Conservation (phyloP, 53 echinoderm and acorn worm species). For the Apostichopus leukothele region DNA sequence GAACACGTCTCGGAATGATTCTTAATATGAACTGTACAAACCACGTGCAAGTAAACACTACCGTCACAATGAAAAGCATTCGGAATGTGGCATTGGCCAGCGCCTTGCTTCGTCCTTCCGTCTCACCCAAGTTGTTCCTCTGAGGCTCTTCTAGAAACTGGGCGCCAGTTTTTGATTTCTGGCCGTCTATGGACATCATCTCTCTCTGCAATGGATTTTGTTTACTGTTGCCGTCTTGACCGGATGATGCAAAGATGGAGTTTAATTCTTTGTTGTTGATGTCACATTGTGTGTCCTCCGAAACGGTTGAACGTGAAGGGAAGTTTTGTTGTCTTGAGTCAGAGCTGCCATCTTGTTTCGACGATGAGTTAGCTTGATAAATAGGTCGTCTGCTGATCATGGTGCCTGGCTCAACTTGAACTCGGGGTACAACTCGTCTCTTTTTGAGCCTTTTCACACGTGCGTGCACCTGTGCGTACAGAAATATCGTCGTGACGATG, state of each 20-base stretch:
- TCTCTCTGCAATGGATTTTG: neutral
- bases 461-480: slow-evolving; percentile 16
- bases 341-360: neutral
- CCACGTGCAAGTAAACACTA: slow-evolving; percentile 6
- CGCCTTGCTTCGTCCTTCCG: slow-evolving; percentile 1
- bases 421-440: neutral
- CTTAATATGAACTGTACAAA: neutral
- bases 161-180: too few relatives aligned
- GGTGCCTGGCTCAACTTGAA: neutral
- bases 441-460: neutral
- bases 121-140: neutral
- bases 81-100: slow-evolving; percentile 26
- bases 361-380: neutral
- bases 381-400: neutral
- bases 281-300: neutral
- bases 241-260: neutral
- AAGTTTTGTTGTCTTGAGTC: neutral
- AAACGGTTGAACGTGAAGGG: neutral
- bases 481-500: neutral
- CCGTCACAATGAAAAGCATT: slow-evolving; percentile 15
- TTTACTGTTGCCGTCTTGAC: neutral
- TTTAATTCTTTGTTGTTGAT: neutral
- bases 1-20: neutral
- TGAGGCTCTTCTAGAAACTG: neutral
- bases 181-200: neutral